Evolutionary conservation across 2,113 vertebrate species (phyloP).

Genomic region (Machaerirhynchus nigripectus): DNA sequence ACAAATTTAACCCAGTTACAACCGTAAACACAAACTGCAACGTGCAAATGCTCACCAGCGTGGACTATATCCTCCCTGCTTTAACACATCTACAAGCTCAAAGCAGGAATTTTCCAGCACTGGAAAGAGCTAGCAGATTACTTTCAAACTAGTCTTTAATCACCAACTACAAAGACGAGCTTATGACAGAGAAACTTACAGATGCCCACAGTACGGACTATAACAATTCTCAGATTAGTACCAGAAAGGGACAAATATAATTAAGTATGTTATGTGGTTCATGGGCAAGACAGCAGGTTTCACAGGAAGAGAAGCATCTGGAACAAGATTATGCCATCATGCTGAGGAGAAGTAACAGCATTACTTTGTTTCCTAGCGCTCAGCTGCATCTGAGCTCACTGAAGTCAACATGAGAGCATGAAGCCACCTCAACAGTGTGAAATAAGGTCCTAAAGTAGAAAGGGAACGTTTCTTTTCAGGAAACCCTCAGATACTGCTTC

Average conservation of each 20-base stretch:
- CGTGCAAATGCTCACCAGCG: not conserved
- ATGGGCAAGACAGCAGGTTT: not conserved
- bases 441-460: not conserved
- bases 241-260: not conserved
- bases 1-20: constrained; percentile 4
- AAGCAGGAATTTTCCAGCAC: not conserved
- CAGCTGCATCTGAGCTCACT: not conserved
- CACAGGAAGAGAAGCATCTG: not conserved
- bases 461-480: not conserved
- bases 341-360: not conserved
- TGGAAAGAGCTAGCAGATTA: not conserved
- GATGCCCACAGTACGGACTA: not conserved
- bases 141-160: not conserved
- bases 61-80: not conserved
- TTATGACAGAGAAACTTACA: not conserved
- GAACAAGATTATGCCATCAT: not conserved
- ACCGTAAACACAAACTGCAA: not conserved
- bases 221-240: not conserved
- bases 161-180: not conserved
- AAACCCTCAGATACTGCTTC: not conserved
- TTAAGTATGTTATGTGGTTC: not conserved
- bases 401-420: not conserved
- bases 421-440: not conserved
- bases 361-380: not conserved
- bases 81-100: not conserved